Evolutionary conservation across 2,888 invertebrate species (phyloP).

Genomic region (Hirtodrosophila cameraria): DNA sequence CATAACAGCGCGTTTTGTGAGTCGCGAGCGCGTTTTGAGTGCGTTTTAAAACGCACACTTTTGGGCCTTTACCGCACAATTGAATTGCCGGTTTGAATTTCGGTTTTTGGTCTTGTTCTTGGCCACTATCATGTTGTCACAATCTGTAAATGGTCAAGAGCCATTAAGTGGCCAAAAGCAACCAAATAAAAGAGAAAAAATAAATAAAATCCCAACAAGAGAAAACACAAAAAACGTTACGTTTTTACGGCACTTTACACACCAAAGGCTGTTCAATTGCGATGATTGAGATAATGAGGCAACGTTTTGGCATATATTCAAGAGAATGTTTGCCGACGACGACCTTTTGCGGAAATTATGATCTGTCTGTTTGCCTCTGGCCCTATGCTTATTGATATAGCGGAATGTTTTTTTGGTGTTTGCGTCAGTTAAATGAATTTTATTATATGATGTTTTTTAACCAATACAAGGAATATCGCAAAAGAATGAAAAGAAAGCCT

Average conservation of each 20-base stretch:
- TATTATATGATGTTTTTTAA: slow-evolving; percentile 56
- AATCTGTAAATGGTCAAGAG: slow-evolving; percentile 68
- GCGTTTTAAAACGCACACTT: slow-evolving; percentile 47
- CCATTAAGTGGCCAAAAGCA: slow-evolving; percentile 52
- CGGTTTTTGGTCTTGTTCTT: slow-evolving; percentile 24
- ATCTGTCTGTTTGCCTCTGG: slow-evolving; percentile 41
- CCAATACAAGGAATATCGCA: neutral
- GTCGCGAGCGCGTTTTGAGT: slow-evolving; percentile 33
- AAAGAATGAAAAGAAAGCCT: too few species aligned
- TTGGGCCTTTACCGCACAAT: slow-evolving; percentile 48
- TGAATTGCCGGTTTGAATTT: slow-evolving; percentile 56
- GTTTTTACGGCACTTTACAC: slow-evolving; percentile 73
- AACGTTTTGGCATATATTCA: slow-evolving; percentile 51
- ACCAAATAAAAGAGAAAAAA: slow-evolving; percentile 31
- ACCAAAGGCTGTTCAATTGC: slow-evolving; percentile 71
- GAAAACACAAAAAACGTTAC: slow-evolving; percentile 35
- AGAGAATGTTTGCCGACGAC: slow-evolving; percentile 22
- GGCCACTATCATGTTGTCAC: slow-evolving; percentile 63
- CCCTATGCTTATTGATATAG: slow-evolving; percentile 34
- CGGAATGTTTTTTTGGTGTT: slow-evolving; percentile 12
- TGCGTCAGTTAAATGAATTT: slow-evolving; percentile 32
- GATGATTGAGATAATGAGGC: slow-evolving; percentile 75
- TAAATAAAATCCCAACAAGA: slow-evolving; percentile 25
- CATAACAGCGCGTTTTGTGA: neutral
- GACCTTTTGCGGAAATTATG: slow-evolving; percentile 75